A percentile compares a stretch with the other conserved stretches of the same genome.
Evolutionary conservation across 2,797 vertebrate genomes (phyloP).

Genomic region (Cygnus olor): DNA sequence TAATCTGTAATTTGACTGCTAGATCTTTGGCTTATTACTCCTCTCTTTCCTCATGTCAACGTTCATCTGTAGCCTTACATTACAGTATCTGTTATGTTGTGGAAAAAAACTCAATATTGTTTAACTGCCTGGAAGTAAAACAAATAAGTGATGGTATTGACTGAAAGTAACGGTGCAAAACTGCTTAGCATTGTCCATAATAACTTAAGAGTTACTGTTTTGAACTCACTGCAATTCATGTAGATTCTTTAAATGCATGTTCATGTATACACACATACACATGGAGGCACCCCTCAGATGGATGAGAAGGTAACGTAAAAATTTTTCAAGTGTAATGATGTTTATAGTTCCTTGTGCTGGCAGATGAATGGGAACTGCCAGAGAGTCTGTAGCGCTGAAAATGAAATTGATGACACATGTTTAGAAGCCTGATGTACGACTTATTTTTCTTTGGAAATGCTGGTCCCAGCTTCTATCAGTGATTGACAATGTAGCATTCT

Average conservation of each 20-base stretch:
- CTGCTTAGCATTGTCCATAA: background rate
- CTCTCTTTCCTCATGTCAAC: background rate
- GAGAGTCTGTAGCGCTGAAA: background rate
- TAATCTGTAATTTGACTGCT: background rate
- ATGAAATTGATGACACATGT: background rate
- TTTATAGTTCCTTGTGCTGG: background rate
- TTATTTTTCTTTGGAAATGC: background rate
- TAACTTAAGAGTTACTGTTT: background rate
- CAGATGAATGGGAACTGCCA: background rate
- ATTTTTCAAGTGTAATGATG: background rate
- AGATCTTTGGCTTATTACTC: background rate
- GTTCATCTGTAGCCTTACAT: background rate
- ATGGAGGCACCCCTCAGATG: background rate
- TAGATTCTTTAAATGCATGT: background rate
- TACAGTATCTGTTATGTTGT: background rate
- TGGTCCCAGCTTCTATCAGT: background rate
- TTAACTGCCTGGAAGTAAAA: background rate
- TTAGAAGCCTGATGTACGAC: background rate
- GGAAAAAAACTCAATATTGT: background rate
- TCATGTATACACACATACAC: accelerated
- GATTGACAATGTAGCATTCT: background rate
- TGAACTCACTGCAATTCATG: background rate
- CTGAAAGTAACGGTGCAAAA: background rate
- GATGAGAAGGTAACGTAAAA: background rate
- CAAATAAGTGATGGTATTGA: background rate